Percentiles rank a stretch among this genome's conserved stretches.
These are phyloP conservation scores for Eidolon helvum DNA, from an alignment of 2,113 vertebrate genomes.

Conservation along the genomic window DNA sequence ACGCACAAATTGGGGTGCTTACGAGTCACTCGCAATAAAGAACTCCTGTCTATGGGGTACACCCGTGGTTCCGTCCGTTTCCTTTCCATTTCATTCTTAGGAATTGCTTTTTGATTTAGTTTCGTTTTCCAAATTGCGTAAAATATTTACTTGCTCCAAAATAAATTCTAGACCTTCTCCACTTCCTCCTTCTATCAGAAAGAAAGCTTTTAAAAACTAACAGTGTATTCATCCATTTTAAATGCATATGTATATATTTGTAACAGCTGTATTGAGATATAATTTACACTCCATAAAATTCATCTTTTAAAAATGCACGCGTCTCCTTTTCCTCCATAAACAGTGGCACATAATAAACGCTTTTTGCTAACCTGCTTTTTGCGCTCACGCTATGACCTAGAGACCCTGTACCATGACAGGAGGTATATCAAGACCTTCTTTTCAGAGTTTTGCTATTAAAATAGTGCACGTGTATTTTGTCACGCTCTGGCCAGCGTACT, in stretches of 20 bases:
- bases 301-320: neutral
- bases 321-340: neutral
- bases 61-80: neutral
- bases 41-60: neutral
- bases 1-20: accelerated
- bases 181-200: neutral
- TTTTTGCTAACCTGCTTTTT: neutral
- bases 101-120: neutral
- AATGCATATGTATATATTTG: neutral
- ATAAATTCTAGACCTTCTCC: neutral
- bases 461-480: neutral
- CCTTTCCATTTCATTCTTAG: neutral
- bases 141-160: neutral
- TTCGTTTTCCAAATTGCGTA: neutral
- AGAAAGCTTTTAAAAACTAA: neutral
- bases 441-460: neutral
- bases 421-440: neutral
- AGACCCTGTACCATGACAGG: too few relatives aligned
- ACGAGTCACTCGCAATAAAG: neutral
- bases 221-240: neutral
- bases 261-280: neutral
- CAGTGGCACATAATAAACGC: neutral
- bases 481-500: neutral
- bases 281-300: neutral
- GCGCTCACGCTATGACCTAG: neutral